A percentile compares a stretch with the other conserved stretches of the same genome.
Conservation (phyloP, 2,797 vertebrate species). For the Coregonus sp. region DNA sequence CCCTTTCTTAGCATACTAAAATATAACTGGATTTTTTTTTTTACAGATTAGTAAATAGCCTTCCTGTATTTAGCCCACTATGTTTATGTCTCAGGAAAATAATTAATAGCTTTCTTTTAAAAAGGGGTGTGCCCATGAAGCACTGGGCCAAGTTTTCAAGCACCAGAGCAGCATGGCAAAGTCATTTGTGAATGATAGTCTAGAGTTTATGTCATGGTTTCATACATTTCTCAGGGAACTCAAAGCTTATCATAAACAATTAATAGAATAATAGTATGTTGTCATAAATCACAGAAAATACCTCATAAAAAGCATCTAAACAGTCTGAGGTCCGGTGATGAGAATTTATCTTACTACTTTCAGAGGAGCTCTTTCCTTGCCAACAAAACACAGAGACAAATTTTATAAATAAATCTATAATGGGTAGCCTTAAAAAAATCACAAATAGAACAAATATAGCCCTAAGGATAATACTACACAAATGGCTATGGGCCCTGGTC, state of each 20-base stretch:
- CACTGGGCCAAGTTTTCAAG: not conserved
- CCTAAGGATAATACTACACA: too few relatives aligned
- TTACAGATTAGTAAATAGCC: conserved; percentile 15
- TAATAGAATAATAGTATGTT: conserved; percentile 29
- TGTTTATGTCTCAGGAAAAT: conserved; percentile 26
- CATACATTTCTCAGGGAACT: conserved; percentile 7
- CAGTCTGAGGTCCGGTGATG: conserved; percentile 17
- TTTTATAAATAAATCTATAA: too few relatives aligned
- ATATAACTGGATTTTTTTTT: conserved; percentile 18
- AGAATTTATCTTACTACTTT: not conserved
- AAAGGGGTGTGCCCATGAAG: conserved; percentile 13
- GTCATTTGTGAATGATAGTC: conserved; percentile 5
- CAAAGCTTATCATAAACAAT: conserved; percentile 38
- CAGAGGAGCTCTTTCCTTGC: not conserved
- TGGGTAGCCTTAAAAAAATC: too few relatives aligned
- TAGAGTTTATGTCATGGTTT: not conserved
- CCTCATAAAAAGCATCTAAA: conserved; percentile 42
- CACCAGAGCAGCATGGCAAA: not conserved
- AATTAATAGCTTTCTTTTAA: conserved; percentile 24
- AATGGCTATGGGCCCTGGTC: too few relatives aligned
- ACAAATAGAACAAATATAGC: too few relatives aligned
- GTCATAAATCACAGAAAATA: conserved; percentile 41
- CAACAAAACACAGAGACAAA: too few relatives aligned
- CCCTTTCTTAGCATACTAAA: conserved; percentile 8
- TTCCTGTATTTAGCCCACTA: conserved; percentile 16